Conservation (phyloP, 2,797 vertebrate species). For the Hydrophis major region DNA sequence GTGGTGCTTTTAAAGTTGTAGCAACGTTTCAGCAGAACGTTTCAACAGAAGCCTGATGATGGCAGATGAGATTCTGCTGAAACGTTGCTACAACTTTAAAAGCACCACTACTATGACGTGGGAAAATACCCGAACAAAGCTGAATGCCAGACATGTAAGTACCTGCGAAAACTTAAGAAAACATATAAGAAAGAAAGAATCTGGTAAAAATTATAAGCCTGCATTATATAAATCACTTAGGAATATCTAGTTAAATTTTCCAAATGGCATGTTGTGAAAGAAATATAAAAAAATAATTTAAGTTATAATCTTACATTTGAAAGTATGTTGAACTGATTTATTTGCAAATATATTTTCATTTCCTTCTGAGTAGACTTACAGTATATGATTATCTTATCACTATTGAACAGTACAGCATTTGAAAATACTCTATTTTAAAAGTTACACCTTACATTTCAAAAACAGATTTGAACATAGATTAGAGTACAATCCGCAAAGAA, state of each 20-base stretch:
- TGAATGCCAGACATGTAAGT: too few species aligned
- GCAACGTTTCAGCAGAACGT: too few species aligned
- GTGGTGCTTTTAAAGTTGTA: too few species aligned
- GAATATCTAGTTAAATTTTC: neutral
- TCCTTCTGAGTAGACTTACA: neutral
- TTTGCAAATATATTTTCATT: neutral
- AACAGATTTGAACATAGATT: constrained; percentile 37
- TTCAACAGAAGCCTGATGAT: too few species aligned
- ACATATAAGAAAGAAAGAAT: too few species aligned
- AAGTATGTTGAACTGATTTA: neutral
- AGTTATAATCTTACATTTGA: neutral
- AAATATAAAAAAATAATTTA: neutral
- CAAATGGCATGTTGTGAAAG: neutral
- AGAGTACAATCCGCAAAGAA: neutral
- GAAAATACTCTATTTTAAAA: constrained; percentile 21
- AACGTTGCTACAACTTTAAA: too few species aligned
- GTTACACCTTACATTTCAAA: constrained; percentile 55
- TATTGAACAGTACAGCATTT: constrained; percentile 35
- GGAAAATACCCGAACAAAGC: too few species aligned
- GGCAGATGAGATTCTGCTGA: too few species aligned
- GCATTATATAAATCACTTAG: neutral
- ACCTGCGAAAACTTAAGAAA: too few species aligned
- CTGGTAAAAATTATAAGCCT: neutral
- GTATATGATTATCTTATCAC: constrained; percentile 14
- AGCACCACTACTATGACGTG: too few species aligned